Evolutionary conservation across 1,140 invertebrate species (phyloP).

Genomic region (Stegodyphus mimosarum): DNA sequence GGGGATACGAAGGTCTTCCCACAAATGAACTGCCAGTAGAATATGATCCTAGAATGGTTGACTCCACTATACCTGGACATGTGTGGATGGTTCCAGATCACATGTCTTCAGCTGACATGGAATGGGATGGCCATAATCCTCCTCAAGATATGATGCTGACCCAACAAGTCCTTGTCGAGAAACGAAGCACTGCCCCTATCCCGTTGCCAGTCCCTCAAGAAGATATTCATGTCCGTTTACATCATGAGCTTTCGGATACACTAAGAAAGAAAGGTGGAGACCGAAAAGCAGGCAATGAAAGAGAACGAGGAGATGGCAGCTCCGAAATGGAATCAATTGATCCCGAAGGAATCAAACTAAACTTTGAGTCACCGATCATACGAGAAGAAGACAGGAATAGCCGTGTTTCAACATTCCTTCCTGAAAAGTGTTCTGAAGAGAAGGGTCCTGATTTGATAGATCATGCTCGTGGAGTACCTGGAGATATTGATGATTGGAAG

Average conservation of each 20-base stretch:
- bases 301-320: constrained; percentile 61
- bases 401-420: constrained; percentile 44
- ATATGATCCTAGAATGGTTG: constrained; percentile 2
- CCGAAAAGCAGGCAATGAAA: constrained; percentile 36
- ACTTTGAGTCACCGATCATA: constrained; percentile 11
- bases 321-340: constrained; percentile 60
- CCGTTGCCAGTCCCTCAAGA: constrained; percentile 28
- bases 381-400: constrained; percentile 42
- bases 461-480: constrained; percentile 52
- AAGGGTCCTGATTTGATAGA: constrained; percentile 57
- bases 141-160: constrained; percentile 38
- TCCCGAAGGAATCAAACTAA: constrained; percentile 37
- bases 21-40: constrained; percentile 65
- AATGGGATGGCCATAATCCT: constrained; percentile 49
- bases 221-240: constrained; percentile 51
- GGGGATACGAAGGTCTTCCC: constrained; percentile 65
- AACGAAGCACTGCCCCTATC: constrained; percentile 10
- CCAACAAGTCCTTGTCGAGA: constrained; percentile 25
- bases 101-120: constrained; percentile 17
- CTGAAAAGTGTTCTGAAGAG: constrained; percentile 53
- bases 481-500: constrained; percentile 57
- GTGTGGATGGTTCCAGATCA: constrained; percentile 58
- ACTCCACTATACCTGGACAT: constrained; percentile 11
- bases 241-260: constrained; percentile 55
- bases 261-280: constrained; percentile 27